Percentiles rank a stretch among this genome's conserved stretches.
These are phyloP conservation scores for Abscondita cerata DNA, from an alignment of 2,888 invertebrate genomes.

Conservation along the genomic window DNA sequence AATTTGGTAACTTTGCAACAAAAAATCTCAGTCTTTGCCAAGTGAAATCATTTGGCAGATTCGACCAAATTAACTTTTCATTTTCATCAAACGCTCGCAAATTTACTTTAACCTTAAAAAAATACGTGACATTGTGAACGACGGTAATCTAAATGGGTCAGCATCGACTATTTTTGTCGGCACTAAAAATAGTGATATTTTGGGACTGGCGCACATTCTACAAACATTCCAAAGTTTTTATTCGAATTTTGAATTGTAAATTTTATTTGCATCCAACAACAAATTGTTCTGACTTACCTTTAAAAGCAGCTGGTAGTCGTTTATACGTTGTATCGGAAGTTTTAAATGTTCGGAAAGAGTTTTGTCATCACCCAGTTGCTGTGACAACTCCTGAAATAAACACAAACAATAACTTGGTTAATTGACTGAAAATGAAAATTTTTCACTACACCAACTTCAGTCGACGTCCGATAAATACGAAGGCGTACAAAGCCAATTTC, in stretches of 20 bases:
- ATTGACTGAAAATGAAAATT: background rate
- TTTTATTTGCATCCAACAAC: background rate
- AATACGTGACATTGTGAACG: constrained; percentile 7
- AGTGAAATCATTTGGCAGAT: background rate
- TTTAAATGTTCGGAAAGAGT: constrained; percentile 89
- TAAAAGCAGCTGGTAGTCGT: constrained; percentile 93
- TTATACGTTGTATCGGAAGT: constrained; percentile 92
- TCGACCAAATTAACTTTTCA: too few relatives aligned
- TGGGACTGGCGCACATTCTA: constrained; percentile 41
- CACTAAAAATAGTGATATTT: constrained; percentile 38
- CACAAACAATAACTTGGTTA: constrained; percentile 34
- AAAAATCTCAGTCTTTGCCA: background rate
- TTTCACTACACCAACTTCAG: constrained; percentile 12
- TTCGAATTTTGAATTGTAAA: background rate
- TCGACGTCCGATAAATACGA: constrained; percentile 16
- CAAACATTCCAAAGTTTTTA: constrained; percentile 17
- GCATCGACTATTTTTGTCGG: constrained; percentile 48
- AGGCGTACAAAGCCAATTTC: constrained; percentile 15
- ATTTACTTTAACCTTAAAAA: too few relatives aligned
- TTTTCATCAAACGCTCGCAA: too few relatives aligned
- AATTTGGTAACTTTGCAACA: background rate
- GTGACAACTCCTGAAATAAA: constrained; percentile 77
- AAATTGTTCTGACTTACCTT: constrained; percentile 69
- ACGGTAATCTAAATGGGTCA: constrained; percentile 48
- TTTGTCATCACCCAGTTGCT: constrained; percentile 87